Conservation (phyloP, 2,797 vertebrate species). For the Pipistrellus kuhlii region DNA sequence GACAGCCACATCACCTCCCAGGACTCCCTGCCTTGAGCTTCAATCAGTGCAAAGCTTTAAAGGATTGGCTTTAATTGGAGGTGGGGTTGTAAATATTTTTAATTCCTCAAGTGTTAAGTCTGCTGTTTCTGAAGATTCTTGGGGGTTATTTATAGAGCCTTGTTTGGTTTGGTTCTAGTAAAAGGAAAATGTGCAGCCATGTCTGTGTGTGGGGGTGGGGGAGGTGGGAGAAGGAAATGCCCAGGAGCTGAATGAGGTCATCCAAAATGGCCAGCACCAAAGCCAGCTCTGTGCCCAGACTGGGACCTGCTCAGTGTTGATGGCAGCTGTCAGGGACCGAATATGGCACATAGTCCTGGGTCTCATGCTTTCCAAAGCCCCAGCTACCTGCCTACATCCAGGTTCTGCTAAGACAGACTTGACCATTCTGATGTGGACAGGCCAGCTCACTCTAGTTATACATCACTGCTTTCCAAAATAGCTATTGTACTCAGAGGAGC, state of each 20-base stretch:
- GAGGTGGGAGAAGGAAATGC: background rate
- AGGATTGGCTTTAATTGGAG: conserved; percentile 65
- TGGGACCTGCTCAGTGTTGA: background rate
- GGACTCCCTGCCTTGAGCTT: conserved; percentile 15
- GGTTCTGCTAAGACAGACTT: background rate
- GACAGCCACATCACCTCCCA: background rate
- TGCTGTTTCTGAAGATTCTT: conserved; percentile 68
- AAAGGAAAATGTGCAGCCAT: conserved; percentile 66
- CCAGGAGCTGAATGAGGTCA: conserved; percentile 46
- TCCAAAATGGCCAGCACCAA: background rate
- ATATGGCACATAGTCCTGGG: background rate
- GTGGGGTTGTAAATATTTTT: conserved; percentile 65
- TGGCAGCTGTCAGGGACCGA: background rate
- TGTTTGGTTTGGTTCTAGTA: conserved; percentile 72
- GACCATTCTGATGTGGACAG: background rate
- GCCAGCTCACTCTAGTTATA: background rate
- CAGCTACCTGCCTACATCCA: background rate
- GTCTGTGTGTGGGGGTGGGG: background rate
- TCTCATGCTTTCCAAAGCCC: background rate
- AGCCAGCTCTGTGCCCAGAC: background rate
- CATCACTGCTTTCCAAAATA: background rate
- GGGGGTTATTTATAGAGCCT: conserved; percentile 68
- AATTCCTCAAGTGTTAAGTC: conserved; percentile 68
- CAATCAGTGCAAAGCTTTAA: conserved; percentile 56
- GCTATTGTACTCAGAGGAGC: background rate